Base-by-base conservation (phyloP, 2,113 vertebrate genomes). In the Trochalopteron elliotii region DNA sequence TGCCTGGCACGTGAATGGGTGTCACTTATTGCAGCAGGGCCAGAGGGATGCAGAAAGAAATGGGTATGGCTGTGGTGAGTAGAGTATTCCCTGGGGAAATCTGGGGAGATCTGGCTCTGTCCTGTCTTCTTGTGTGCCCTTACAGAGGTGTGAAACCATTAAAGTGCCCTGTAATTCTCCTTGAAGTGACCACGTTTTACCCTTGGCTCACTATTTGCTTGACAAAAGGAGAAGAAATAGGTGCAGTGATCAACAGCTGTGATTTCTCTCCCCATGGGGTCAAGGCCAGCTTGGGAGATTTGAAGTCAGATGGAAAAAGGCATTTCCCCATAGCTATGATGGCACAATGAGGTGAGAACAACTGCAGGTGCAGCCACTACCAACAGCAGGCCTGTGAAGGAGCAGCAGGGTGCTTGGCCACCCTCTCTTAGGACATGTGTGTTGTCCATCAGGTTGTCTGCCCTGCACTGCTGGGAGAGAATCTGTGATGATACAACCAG, bases 1-100 rank as follows among this genome's bases (percentile, higher is more conserved):
- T 75, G 68, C 35, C 68, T 78, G 85, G 83, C 72, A 80, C 0
- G 4, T 74, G 64, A 78, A 68, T 39, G 83, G 68, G 56, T 83
- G 42, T 64, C 76, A 63, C 33, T 85, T 83, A 55, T 4, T 91
- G 63, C 45, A 71, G 39, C 74, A 85, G 75, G 76, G 90, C 63
- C 71, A 74, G 64, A 96, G 64, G 44, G 64, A 91, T 92, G 76
- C 76, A 49, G 79, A 68, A 94, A 69, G 52, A 91, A 74, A 78
- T 64, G 88, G 56, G 72, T 79, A 49, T 75, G 83, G 28, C 69
- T 87, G 40, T 84, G 76, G 72, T 89, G 86, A 95, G 90, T 77
- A 57, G 57, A 88, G 55, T 23, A 40, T 70, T 88, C 42, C 44
- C 30, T 77, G 78, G 79, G 63, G 59, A 25, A 4, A 12, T 67